Evolutionary conservation across 2,797 vertebrate species (phyloP), one percentile per base, ranked within the genome.

Genomic region (Pampus argenteus): DNA sequence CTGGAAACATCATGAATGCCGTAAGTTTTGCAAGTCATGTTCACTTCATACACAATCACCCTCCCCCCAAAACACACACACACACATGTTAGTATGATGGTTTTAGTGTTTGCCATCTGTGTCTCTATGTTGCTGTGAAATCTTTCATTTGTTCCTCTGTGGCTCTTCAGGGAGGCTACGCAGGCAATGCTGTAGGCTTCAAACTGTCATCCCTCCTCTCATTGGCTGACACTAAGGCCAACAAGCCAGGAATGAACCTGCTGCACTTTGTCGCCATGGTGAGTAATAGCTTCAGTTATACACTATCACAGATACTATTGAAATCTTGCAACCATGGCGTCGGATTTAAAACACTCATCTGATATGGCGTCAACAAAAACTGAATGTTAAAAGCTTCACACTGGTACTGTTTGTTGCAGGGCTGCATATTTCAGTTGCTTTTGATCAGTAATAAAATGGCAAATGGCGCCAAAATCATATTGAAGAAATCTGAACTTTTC

Each of bases 1-100:
- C 98, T 9, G 98, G 98, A 69, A 99, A 99, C 91, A 98, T 99
- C 91, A 98, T 99, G 98, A 99, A 99, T 66, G 97, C 97, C 31
- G 98, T 99, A 92, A 96, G 96, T 94, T 94, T 22, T 14, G 23
- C 6, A 11, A 10, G 10, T 58, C 42, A 52, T 5, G 3, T 5
- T 69, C 26, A 5, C 22, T 29, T n/a, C n/a, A n/a, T n/a, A n/a
- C n/a, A n/a, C n/a, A n/a, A n/a, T n/a, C n/a, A n/a, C n/a, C n/a
- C n/a, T n/a, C n/a, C n/a, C n/a, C n/a, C n/a, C n/a, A n/a, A n/a
- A n/a, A n/a, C n/a, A n/a, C n/a, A n/a, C n/a, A n/a, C n/a, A n/a
- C n/a, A n/a, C n/a, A n/a, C n/a, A n/a, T n/a, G n/a, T n/a, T n/a
- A n/a, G n/a, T n/a, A n/a, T n/a, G n/a, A n/a, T n/a, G n/a, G 31